phyloP scores from a whole-genome alignment of 64 coral and sea anemone genomes.

The Astreopora myriophthalma region DNA sequence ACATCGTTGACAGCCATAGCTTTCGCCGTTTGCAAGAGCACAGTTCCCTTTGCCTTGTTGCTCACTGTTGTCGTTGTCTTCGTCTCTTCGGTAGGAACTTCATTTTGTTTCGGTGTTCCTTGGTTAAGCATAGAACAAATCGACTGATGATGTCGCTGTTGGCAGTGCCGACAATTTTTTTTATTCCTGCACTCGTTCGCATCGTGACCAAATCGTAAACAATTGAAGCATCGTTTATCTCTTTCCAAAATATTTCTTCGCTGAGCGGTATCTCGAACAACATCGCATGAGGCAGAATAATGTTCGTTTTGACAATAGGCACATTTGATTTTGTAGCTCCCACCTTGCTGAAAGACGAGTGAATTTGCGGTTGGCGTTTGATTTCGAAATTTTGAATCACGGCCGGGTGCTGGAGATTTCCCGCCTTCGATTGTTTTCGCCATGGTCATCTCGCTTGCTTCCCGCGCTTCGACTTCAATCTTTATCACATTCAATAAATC shows the following conservation, averaged over 20 bases:
- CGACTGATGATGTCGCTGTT: background rate
- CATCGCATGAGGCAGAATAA: slow-evolving; percentile 11
- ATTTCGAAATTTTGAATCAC: too few species aligned
- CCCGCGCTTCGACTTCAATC: slow-evolving; percentile 35
- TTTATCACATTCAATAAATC: slow-evolving; percentile 34
- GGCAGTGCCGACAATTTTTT: background rate
- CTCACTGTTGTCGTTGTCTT: background rate
- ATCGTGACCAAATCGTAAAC: background rate
- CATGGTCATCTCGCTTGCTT: slow-evolving; percentile 26
- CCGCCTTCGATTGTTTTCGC: background rate
- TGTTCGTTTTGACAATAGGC: background rate
- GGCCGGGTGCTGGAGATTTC: too few species aligned
- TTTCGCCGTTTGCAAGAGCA: background rate
- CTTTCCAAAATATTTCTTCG: background rate
- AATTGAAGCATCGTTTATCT: background rate
- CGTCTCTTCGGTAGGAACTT: background rate
- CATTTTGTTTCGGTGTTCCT: background rate
- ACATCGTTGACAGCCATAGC: background rate
- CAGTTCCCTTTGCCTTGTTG: background rate
- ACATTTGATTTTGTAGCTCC: too few species aligned
- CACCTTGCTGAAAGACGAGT: too few species aligned
- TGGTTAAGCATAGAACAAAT: background rate
- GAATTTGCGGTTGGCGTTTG: too few species aligned
- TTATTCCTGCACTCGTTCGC: background rate
- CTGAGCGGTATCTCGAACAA: background rate